Conservation (phyloP, 2,797 vertebrate genomes). For the Geotrypetes seraphini region DNA sequence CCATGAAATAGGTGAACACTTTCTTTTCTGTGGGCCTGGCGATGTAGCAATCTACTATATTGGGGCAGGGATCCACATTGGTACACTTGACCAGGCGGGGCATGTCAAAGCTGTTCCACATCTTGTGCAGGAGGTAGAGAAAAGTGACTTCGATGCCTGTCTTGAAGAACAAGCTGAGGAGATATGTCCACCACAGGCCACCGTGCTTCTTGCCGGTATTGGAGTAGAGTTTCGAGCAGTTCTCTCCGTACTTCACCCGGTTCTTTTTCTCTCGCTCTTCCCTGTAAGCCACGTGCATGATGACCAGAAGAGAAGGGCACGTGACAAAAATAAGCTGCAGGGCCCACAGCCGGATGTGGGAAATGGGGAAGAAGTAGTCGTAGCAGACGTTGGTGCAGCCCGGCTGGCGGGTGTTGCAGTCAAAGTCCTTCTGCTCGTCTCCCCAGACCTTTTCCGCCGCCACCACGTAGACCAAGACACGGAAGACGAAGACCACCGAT, state of each 20-base stretch:
- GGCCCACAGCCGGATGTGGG: slow-evolving; percentile 95
- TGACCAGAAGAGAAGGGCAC: slow-evolving; percentile 89
- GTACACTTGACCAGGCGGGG: slow-evolving; percentile 82
- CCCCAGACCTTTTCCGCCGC: slow-evolving; percentile 92
- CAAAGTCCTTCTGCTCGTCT: slow-evolving; percentile 94
- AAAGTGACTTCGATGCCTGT: slow-evolving; percentile 76
- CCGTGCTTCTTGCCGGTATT: slow-evolving; percentile 88
- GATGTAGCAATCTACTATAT: slow-evolving; percentile 89
- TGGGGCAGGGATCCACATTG: slow-evolving; percentile 72
- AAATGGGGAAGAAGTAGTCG: slow-evolving; percentile 85
- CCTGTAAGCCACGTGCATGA: slow-evolving; percentile 90
- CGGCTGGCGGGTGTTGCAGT: slow-evolving; percentile 90
- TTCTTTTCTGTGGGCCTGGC: slow-evolving; percentile 92
- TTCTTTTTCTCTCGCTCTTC: slow-evolving; percentile 81
- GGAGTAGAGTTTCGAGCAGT: slow-evolving; percentile 66
- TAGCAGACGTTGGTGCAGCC: slow-evolving; percentile 93
- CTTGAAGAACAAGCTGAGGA: slow-evolving; percentile 85
- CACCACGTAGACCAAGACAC: slow-evolving; percentile 91
- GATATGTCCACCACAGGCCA: slow-evolving; percentile 96
- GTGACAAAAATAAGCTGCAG: slow-evolving; percentile 96
- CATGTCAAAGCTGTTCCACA: slow-evolving; percentile 86
- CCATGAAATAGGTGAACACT: slow-evolving; percentile 97
- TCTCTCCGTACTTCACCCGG: slow-evolving; percentile 59
- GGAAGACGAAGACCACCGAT: slow-evolving; percentile 91
- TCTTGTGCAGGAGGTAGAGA: slow-evolving; percentile 81